Evolutionary conservation across 2,888 invertebrate genomes (phyloP), one percentile per base, ranked within the genome.

Genomic region (Caenorhabditis panamensis): DNA sequence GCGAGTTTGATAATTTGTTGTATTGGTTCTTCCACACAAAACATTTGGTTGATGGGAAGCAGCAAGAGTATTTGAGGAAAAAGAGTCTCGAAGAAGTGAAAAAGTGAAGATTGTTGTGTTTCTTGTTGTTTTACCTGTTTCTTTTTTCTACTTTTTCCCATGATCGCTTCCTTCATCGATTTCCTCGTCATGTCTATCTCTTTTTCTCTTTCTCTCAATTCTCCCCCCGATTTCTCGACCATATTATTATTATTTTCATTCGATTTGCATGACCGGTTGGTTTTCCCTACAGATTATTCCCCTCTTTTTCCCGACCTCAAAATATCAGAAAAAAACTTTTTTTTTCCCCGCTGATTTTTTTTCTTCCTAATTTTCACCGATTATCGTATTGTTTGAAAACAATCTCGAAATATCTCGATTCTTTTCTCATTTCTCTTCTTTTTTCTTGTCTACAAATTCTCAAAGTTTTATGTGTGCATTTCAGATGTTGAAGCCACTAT

Each of bases 11-110:
- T 73, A 83, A 88, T 63, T 80, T 89, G 26, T 81, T 90, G n/a
- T 90, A 86, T 64, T 90, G 89, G 89, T 90, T 90, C 73, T 84
- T 88, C 66, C 88, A 85, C 75, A 86, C 82, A 13, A 81, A 80
- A 78, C 82, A 81, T 36, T 72, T 79, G 31, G 82, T 85, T 2
- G 76, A 81, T 26, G 76, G 62, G 36, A 80, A 73, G 37, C 64
- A 75, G 22, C 31, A n/a, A 16, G 77, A 79, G 31, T 79, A 79
- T 73, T 56, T 54, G 68, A 63, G 31, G 11, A 54, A 64, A 31
- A 73, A 68, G 22, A 16, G 24, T 22, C 13, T 41, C 5, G 56
- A 37, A n/a, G 44, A 67, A n/a, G 24, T 61, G 36, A 37, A 49
- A 22, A 0, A 18, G 13, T 44, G 56, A n/a, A n/a, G n/a, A n/a